Percentiles rank a stretch among this genome's conserved stretches.
Conservation (phyloP, 2,888 invertebrate genomes). For the Parascotia fuliginaria region DNA sequence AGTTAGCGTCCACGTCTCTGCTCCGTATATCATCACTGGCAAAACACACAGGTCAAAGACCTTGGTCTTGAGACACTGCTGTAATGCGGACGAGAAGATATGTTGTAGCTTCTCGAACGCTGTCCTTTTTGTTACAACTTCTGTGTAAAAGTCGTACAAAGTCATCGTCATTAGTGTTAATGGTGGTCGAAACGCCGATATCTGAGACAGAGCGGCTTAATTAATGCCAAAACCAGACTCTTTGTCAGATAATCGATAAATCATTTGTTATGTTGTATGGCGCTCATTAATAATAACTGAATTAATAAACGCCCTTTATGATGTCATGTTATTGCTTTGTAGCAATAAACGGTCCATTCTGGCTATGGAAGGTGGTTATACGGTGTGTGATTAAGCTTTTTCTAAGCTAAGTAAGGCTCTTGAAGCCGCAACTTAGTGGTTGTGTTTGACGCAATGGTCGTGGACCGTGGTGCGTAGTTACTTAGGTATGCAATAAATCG, state of each 20-base stretch:
- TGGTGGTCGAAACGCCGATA: slow-evolving; percentile 64
- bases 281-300: slow-evolving; percentile 37
- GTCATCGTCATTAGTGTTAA: slow-evolving; percentile 72
- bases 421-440: no score
- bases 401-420: no score
- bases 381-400: background rate
- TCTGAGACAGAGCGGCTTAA: slow-evolving; percentile 71
- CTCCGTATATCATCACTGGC: no score
- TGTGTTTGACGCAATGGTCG: no score
- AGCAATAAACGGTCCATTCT: slow-evolving; percentile 12
- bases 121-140: no score
- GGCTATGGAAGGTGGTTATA: background rate
- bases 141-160: slow-evolving; percentile 38
- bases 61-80: no score
- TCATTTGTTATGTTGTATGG: slow-evolving; percentile 43
- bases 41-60: no score
- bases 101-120: no score
- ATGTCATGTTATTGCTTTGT: slow-evolving; percentile 20
- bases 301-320: slow-evolving; percentile 40
- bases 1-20: no score
- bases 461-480: no score
- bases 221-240: slow-evolving; percentile 63
- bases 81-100: no score
- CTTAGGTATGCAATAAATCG: no score
- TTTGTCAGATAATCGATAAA: slow-evolving; percentile 65